A percentile compares a stretch with the other conserved stretches of the same genome.
Conservation (phyloP, 2,888 invertebrate genomes). For the Eulithis prunata region DNA sequence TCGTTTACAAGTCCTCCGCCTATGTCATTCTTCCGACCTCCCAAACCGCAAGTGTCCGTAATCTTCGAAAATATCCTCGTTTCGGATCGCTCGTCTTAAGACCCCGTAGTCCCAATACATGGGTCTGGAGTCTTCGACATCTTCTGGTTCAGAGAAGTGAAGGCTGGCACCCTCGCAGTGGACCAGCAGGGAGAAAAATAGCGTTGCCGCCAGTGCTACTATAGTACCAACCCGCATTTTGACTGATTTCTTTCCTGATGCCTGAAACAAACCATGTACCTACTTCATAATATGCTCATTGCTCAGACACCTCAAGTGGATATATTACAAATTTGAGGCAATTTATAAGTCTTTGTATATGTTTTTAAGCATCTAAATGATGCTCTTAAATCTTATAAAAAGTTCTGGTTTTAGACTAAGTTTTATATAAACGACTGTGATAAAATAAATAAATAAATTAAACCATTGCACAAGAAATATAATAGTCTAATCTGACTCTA, state of each 20-base stretch:
- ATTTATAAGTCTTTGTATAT: no score
- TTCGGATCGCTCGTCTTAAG: conserved; percentile 67
- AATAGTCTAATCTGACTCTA: no score
- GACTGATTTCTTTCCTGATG: conserved; percentile 9
- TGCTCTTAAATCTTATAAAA: no score
- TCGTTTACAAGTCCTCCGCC: conserved; percentile 4
- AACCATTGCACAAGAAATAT: no score
- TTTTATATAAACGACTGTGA: no score
- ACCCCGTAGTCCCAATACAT: conserved; percentile 86
- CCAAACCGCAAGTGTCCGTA: conserved; percentile 91
- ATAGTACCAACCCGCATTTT: conserved; percentile 65
- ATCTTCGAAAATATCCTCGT: conserved; percentile 88
- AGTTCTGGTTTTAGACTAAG: no score
- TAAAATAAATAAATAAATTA: no score
- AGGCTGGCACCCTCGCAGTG: conserved; percentile 62
- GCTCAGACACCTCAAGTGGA: no score
- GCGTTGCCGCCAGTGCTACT: conserved; percentile 55
- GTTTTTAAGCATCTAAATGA: no score
- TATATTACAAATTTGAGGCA: no score
- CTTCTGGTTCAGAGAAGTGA: conserved; percentile 59
- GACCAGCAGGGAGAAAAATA: conserved; percentile 55
- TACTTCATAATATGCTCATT: no score
- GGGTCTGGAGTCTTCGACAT: conserved; percentile 67
- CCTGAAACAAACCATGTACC: conserved; percentile 23
- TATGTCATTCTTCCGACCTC: conserved; percentile 70